Conservation (phyloP, 2,113 vertebrate genomes). For the Callithrix jacchus region DNA sequence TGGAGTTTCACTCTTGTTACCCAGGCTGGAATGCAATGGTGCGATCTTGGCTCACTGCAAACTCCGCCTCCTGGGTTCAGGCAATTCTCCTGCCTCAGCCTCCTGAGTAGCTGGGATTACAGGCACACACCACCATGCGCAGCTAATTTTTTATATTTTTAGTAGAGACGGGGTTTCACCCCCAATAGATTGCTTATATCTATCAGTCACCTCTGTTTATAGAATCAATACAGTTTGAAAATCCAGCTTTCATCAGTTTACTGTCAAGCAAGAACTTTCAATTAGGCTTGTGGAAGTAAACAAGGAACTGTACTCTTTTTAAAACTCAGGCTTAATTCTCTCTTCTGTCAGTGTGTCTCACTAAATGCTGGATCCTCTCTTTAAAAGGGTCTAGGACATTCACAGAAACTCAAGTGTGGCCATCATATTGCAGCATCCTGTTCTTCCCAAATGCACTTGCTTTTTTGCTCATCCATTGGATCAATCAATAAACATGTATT, state of each 20-base stretch:
- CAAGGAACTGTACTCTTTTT: neutral
- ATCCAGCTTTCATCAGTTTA: neutral
- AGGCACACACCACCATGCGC: too few species aligned
- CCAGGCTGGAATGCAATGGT: too few species aligned
- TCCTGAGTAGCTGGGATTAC: too few species aligned
- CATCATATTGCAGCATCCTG: neutral
- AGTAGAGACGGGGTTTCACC: too few species aligned
- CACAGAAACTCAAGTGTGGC: neutral
- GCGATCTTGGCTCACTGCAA: too few species aligned
- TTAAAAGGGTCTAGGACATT: neutral
- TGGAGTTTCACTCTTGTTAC: too few species aligned
- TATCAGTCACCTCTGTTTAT: neutral
- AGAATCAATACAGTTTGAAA: neutral
- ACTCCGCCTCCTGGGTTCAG: too few species aligned
- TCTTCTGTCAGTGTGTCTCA: neutral
- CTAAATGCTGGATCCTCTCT: neutral
- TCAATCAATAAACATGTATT: neutral
- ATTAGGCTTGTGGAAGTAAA: neutral
- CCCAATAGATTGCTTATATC: neutral
- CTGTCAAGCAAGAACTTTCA: neutral
- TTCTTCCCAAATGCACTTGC: neutral
- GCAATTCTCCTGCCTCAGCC: too few species aligned
- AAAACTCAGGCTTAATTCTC: neutral
- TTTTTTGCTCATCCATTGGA: neutral
- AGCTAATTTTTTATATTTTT: too few species aligned